Evolutionary conservation across 2,113 vertebrate genomes (phyloP).

Genomic region (Poeciliopsis occidentalis): DNA sequence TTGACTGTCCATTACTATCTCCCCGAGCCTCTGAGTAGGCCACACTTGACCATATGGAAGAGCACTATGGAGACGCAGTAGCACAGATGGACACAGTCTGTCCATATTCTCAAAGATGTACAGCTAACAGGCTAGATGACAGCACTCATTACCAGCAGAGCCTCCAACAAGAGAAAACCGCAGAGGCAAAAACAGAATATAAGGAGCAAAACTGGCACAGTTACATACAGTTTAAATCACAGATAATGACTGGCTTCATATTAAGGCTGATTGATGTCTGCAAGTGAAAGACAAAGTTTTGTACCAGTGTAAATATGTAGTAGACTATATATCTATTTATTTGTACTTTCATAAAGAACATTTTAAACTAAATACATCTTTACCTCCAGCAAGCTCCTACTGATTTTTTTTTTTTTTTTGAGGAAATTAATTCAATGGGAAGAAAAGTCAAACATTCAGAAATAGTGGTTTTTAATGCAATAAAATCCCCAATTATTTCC

Average conservation of each 20-base stretch:
- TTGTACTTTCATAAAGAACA: not conserved
- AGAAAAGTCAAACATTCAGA: not conserved
- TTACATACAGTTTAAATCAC: not conserved
- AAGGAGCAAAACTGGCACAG: not conserved
- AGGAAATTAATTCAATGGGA: not conserved
- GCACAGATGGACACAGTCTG: constrained; percentile 72
- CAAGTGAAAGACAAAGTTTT: not conserved
- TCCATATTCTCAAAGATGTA: constrained; percentile 62
- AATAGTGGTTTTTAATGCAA: no score
- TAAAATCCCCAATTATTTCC: no score
- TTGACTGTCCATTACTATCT: constrained; percentile 29
- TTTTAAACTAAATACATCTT: not conserved
- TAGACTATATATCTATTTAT: not conserved
- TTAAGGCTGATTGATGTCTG: not conserved
- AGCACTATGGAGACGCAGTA: constrained; percentile 58
- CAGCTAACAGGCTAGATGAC: constrained; percentile 25
- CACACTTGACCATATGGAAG: constrained; percentile 70
- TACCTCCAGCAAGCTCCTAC: not conserved
- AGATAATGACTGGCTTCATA: not conserved
- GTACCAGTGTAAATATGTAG: not conserved
- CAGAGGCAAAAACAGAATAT: constrained; percentile 6
- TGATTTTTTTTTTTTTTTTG: not conserved
- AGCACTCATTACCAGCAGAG: constrained; percentile 26
- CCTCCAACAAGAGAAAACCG: constrained; percentile 10
- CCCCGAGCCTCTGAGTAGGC: constrained; percentile 56